A percentile compares a stretch with the other conserved stretches of the same genome.
Evolutionary conservation across 1,140 invertebrate genomes (phyloP).

Genomic region (Leptinotarsa defecta): DNA sequence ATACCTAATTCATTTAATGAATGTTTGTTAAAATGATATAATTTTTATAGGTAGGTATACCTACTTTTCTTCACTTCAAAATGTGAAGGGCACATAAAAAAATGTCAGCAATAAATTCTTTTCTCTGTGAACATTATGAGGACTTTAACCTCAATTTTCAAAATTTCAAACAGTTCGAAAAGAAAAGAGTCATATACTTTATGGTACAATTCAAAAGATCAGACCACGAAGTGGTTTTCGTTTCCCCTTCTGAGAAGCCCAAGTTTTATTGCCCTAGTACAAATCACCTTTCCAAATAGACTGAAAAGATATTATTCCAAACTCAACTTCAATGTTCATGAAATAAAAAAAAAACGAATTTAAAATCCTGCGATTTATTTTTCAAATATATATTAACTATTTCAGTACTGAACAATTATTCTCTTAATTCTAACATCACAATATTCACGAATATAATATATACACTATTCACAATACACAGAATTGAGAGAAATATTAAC

Average conservation of each 20-base stretch:
- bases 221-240: not conserved
- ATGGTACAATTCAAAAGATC: conserved; percentile 7
- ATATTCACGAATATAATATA: conserved; percentile 14
- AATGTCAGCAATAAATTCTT: not conserved
- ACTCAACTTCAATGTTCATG: too few relatives aligned
- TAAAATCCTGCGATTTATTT: too few relatives aligned
- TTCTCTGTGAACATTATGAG: not conserved
- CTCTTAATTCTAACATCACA: conserved; percentile 29
- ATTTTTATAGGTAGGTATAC: not conserved
- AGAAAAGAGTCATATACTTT: not conserved
- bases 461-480: not conserved
- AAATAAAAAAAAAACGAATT: too few relatives aligned
- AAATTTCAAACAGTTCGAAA: not conserved
- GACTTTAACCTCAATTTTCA: not conserved
- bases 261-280: not conserved
- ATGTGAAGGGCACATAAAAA: not conserved
- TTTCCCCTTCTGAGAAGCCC: not conserved
- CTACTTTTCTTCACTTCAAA: not conserved
- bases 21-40: not conserved
- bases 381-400: too few relatives aligned
- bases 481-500: not conserved
- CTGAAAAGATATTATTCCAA: too few relatives aligned
- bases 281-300: too few relatives aligned
- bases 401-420: conserved; percentile 24
- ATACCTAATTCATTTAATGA: too few relatives aligned